Base-by-base conservation (phyloP, 2,888 invertebrate genomes). In the Dicycla oo region DNA sequence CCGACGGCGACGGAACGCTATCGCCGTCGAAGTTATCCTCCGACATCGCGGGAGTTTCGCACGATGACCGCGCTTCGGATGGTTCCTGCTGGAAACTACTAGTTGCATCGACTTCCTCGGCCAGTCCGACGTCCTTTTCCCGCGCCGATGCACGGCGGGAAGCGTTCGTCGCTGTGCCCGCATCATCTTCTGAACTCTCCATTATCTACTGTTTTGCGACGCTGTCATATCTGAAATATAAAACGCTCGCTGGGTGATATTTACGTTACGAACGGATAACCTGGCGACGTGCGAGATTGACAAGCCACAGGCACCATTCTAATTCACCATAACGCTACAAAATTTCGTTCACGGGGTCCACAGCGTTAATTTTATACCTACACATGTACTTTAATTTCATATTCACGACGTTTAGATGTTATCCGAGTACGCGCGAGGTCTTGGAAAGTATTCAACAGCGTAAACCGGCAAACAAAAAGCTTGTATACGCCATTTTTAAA, bases 401-500 rank as follows among this genome's bases (percentile, higher is more conserved):
- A 96, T 95, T 96, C 94, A 94, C 94, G 91, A 93, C 90, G 93
- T 94, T 92, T 92, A 92, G 91, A 90, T 92, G 92, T 92, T 93
- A 90, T 90, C 86, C 85, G 91, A 93, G 90, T 84, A 91, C 91
- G 91, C 92, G 91, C 93, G 90, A 91, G 93, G 93, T 92, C 91
- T 93, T 91, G 91, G 90, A 93, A 94, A 94, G 92, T 92, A 92
- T 94, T 96, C 93, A 96, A 93, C 93, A 94, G 93, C 94, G 92
- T 95, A 95, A 94, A 96, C 96, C 96, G 96, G 96, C 96, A 95
- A 96, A 96, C 96, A 96, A 96, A 96, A 96, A 96, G 96, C 96
- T 96, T 96, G 96, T 96, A 96, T 96, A 96, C 96, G 96, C 96
- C 96, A 96, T 96, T 96, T 96, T 96, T 96, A 96, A 96, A 96